Evolutionary conservation across 2,888 invertebrate genomes (phyloP).

Genomic region (Melieria omissa): DNA sequence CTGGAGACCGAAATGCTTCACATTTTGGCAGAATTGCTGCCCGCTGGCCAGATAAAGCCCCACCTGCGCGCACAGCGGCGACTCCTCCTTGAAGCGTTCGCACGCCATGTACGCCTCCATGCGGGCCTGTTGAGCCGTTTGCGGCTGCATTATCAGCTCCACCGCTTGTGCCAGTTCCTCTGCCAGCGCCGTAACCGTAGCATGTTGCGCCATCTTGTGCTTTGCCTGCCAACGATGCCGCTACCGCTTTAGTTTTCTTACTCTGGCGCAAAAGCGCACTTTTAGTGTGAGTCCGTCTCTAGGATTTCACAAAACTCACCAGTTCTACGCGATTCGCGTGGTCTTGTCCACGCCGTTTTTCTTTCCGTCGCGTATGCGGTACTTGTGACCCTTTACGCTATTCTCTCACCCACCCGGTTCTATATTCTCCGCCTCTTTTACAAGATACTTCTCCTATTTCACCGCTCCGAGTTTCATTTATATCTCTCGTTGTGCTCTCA

Average conservation of each 20-base stretch:
- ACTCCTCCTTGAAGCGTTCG: constrained; percentile 75
- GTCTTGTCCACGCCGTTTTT: neutral
- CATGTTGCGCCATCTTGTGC: constrained; percentile 58
- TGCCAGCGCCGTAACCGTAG: constrained; percentile 68
- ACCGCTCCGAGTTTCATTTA: constrained; percentile 8
- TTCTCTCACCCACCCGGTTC: constrained; percentile 7
- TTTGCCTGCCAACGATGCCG: neutral
- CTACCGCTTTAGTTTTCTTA: neutral
- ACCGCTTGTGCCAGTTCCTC: constrained; percentile 84
- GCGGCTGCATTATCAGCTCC: constrained; percentile 84
- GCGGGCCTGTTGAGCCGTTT: constrained; percentile 79
- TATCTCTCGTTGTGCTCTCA: neutral
- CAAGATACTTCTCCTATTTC: neutral
- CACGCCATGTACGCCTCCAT: constrained; percentile 87
- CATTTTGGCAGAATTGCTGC: constrained; percentile 79
- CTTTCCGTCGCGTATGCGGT: neutral
- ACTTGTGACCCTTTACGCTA: neutral
- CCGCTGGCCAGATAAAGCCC: constrained; percentile 83
- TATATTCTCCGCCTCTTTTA: neutral
- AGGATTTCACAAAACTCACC: constrained; percentile 30
- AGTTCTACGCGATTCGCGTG: constrained; percentile 9
- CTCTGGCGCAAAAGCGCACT: neutral
- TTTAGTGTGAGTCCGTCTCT: neutral
- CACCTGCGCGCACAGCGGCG: constrained; percentile 86
- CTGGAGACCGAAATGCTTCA: constrained; percentile 91